These are phyloP conservation scores for Pteronura brasiliensis DNA, from an alignment of 2,113 vertebrate species.

Conservation along the genomic window DNA sequence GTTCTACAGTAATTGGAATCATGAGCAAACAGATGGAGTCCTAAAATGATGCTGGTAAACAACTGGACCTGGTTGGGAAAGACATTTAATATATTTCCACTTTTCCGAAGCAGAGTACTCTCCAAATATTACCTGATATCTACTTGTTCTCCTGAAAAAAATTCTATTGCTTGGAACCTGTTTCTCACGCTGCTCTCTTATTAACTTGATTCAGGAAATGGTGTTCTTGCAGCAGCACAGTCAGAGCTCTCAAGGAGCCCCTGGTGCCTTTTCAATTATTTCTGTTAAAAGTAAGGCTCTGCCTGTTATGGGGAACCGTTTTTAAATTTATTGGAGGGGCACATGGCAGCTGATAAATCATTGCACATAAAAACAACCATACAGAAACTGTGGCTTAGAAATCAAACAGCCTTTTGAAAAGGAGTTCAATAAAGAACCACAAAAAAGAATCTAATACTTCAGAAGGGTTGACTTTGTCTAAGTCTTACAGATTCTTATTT, in stretches of 20 bases:
- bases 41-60: not conserved
- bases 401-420: conserved; percentile 63
- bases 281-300: conserved; percentile 66
- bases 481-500: conserved; percentile 50
- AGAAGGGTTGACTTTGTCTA: conserved; percentile 28
- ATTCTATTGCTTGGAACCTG: not conserved
- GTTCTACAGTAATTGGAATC: not conserved
- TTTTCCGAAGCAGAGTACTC: not conserved
- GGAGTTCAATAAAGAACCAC: conserved; percentile 47
- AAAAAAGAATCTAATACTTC: conserved; percentile 29
- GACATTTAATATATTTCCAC: not conserved
- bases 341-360: conserved; percentile 58
- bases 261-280: conserved; percentile 70
- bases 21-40: not conserved
- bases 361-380: conserved; percentile 1
- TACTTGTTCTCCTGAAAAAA: conserved; percentile 55
- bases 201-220: conserved; percentile 43
- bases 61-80: not conserved
- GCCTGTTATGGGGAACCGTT: conserved; percentile 36
- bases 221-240: not conserved
- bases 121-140: not conserved
- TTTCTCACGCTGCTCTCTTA: conserved; percentile 43
- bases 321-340: conserved; percentile 50
- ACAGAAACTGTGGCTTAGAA: conserved; percentile 55
- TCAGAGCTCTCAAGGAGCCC: conserved; percentile 24